A percentile compares a stretch with the other conserved stretches of the same genome.
Conservation (phyloP, 2,888 invertebrate species). For the Leuctra nigra region DNA sequence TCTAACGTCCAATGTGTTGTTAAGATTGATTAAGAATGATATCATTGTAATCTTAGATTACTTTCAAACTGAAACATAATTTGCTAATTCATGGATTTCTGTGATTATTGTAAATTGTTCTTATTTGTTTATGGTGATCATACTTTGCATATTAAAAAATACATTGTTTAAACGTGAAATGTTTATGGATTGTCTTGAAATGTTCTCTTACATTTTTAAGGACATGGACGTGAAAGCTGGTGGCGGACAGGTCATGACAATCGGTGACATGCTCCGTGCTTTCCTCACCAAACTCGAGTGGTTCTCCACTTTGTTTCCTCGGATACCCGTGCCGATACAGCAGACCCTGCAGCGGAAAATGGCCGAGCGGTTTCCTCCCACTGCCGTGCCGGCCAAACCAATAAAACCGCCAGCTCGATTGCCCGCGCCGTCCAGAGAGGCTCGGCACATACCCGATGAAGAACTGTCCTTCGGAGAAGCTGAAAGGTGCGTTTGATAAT, state of each 20-base stretch:
- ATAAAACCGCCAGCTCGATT: constrained; percentile 33
- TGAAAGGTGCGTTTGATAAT: constrained; percentile 34
- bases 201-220: constrained; percentile 45
- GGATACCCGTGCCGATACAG: constrained; percentile 96
- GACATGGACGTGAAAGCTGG: constrained; percentile 98
- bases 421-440: constrained; percentile 30
- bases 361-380: constrained; percentile 52
- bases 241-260: constrained; percentile 86
- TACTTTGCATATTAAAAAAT: too few species aligned
- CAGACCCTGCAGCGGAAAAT: constrained; percentile 81
- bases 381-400: constrained; percentile 35
- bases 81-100: too few species aligned
- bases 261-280: constrained; percentile 88
- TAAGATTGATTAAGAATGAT: too few species aligned
- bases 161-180: too few species aligned
- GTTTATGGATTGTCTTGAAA: too few species aligned
- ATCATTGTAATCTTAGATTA: too few species aligned
- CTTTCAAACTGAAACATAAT: too few species aligned
- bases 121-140: too few species aligned
- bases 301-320: constrained; percentile 97
- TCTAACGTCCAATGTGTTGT: too few species aligned
- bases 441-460: constrained; percentile 39
- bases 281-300: constrained; percentile 95
- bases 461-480: constrained; percentile 43
- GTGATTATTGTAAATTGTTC: too few species aligned